Base-by-base conservation (phyloP, 2,113 vertebrate genomes). In the Azemiops feae region DNA sequence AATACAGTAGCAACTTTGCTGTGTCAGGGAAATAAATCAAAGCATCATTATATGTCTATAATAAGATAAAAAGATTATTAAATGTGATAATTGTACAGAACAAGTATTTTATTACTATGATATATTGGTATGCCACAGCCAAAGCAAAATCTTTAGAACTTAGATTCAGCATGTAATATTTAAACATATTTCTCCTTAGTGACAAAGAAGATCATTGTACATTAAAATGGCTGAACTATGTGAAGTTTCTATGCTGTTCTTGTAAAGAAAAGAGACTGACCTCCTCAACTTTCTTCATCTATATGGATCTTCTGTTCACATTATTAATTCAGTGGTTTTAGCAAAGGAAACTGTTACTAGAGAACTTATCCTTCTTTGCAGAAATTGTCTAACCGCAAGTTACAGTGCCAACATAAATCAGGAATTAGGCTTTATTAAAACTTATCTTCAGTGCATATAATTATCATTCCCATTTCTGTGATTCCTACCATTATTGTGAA, bases 71-170 rank as follows among this genome's bases (percentile, higher is more conserved):
- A 85, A 22, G 23, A 34, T 58, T 4, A 50, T 92, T 89, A 85
- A 85, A 55, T 54, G 18, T 88, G 87, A 92, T 87, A 88, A 54
- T 23, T 74, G 52, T 74, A 20, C 25, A 53, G 64, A 81, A 39
- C 39, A 81, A 89, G 45, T 57, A 81, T 89, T 92, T 92, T 43
- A 39, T 58, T 89, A 85, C 45, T 92, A 27, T 85, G 52, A 22
- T 34, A 5, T 3, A n/a, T 87, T 30, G 81, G 54, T 20, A 50
- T 50, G 54, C 30, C 18, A 18, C n/a, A 53, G 11, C 22, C 30
- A 52, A 60, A 88, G 45, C 45, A 11, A 92, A 88, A 47, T 58
- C 39, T 87, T 45, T 54, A 92, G 58, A 54, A 74, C 39, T 22
- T 47, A 85, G 60, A 85, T 92, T 88, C 27, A 85, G 43, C n/a